Evolutionary conservation across 2,113 vertebrate species (phyloP), one percentile per base, ranked within the genome.

Genomic region (Excalfactoria chinensis): DNA sequence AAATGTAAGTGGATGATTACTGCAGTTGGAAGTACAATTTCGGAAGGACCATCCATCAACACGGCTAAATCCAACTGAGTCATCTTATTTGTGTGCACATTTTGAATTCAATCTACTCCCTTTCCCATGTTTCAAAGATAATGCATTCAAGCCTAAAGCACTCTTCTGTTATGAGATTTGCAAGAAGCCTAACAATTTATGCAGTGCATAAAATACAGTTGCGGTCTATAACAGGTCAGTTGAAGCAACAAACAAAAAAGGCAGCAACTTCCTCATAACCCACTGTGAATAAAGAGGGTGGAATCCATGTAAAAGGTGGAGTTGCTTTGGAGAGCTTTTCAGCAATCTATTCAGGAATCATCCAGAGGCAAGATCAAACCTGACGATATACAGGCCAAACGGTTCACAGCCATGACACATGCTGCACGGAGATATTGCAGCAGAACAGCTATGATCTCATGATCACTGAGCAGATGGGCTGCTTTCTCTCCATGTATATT

Each of bases 321-420:
- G 63, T 76, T 83, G 51, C 22, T 86, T 96, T 88, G 83, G 86
- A 59, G 93, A 80, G 67, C 74, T 63, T 93, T 97, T 96, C 91
- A 90, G 78, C 84, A 92, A 71, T 90, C 93, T 92, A 76, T 89
- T 93, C 75, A 71, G 91, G 90, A 95, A 84, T 90, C 96, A 96
- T 96, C 11, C 8, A 90, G 62, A 64, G 77, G 78, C 96, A 97
- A 90, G 96, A 97, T 89, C 86, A 96, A 96, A 97, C 97, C 90
- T 97, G 97, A 76, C 92, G 86, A 86, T 96, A 85, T 97, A 78
- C 81, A 68, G 79, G 90, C 88, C 88, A 66, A 92, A 67, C 19
- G 23, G 90, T 96, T 95, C 67, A 48, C 58, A 60, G 51, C 43
- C 91, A 92, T 93, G 96, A 95, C 86, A 76, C 81, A 97, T 34